Evolutionary conservation across 2,888 invertebrate species (phyloP).

Genomic region (Nymphalis urticae): DNA sequence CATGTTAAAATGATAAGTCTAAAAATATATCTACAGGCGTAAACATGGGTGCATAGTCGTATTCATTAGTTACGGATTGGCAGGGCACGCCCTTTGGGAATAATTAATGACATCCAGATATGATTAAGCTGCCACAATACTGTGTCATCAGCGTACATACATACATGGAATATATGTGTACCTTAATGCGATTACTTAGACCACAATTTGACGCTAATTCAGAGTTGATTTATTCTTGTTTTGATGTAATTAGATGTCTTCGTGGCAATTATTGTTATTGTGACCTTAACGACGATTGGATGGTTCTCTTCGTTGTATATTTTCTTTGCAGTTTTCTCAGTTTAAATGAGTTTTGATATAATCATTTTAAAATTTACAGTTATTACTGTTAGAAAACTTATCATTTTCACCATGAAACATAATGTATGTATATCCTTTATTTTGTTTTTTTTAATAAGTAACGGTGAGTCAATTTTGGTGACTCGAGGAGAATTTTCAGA

Average conservation of each 20-base stretch:
- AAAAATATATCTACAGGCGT: slow-evolving; percentile 21
- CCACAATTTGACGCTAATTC: slow-evolving; percentile 50
- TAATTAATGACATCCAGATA: slow-evolving; percentile 72
- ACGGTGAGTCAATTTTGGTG: too few species aligned
- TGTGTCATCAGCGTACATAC: slow-evolving; percentile 62
- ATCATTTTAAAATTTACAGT: too few species aligned
- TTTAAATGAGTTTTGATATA: too few species aligned
- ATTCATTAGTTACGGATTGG: slow-evolving; percentile 60
- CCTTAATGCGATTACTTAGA: slow-evolving; percentile 59
- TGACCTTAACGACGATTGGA: not conserved
- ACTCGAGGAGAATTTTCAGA: too few species aligned
- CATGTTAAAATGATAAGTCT: not conserved
- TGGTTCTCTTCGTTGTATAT: not conserved
- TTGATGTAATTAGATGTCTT: slow-evolving; percentile 27
- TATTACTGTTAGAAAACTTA: too few species aligned
- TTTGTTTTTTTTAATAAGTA: too few species aligned
- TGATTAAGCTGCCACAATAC: slow-evolving; percentile 73
- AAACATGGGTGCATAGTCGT: slow-evolving; percentile 34
- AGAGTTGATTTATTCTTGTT: slow-evolving; percentile 35
- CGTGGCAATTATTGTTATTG: not conserved
- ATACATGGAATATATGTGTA: slow-evolving; percentile 36
- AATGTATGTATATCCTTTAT: too few species aligned
- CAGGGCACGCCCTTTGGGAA: slow-evolving; percentile 55
- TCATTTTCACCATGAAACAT: too few species aligned
- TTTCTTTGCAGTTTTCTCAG: not conserved